These are phyloP conservation scores for Spheniscus mendiculus DNA, from an alignment of 2,113 vertebrate species.

Conservation along the genomic window DNA sequence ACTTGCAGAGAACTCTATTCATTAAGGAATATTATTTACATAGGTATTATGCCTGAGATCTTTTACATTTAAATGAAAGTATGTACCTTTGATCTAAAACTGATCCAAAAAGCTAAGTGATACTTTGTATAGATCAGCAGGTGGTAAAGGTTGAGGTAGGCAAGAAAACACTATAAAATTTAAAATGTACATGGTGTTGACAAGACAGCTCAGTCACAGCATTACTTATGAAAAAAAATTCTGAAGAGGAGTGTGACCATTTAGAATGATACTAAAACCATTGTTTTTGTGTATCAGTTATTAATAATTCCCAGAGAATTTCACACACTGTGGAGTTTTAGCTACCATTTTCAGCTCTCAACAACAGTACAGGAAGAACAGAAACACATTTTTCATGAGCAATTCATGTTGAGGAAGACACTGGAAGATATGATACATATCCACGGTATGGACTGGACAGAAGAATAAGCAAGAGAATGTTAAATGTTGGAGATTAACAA, in stretches of 20 bases:
- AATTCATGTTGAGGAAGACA: neutral
- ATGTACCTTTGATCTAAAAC: neutral
- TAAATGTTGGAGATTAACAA: neutral
- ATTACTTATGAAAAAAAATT: neutral
- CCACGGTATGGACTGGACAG: neutral
- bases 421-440: neutral
- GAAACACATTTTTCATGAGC: neutral
- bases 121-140: neutral
- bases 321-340: neutral
- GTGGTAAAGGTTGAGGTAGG: neutral
- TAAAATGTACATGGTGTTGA: neutral
- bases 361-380: neutral
- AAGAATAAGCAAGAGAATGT: neutral
- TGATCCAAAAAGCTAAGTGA: neutral
- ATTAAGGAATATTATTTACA: constrained; percentile 14
- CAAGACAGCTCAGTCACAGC: neutral
- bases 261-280: neutral
- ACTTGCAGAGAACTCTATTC: neutral
- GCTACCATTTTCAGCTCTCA: neutral
- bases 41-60: neutral
- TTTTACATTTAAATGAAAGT: neutral
- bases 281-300: neutral
- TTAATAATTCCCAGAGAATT: neutral
- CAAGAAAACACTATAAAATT: neutral
- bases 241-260: neutral